These are phyloP conservation scores for Heliconius nattereri DNA, from an alignment of 1,140 invertebrate genomes.

Conservation along the genomic window DNA sequence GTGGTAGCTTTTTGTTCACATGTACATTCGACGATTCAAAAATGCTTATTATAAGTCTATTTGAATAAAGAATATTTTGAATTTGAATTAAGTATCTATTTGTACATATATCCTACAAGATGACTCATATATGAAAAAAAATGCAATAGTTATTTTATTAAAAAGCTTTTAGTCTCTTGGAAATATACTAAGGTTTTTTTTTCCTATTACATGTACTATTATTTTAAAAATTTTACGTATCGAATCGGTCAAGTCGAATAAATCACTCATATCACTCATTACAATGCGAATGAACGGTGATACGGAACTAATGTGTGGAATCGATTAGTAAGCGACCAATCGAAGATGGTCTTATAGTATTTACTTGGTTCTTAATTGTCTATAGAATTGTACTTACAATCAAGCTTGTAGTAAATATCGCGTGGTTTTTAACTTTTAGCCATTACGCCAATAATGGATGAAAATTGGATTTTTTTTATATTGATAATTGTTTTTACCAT, in stretches of 20 bases:
- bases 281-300: conserved; percentile 24
- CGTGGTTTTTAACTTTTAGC: background rate
- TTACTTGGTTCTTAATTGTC: conserved; percentile 19
- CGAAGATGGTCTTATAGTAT: conserved; percentile 22
- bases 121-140: too few species aligned
- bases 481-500: too few species aligned
- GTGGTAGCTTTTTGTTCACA: too few species aligned
- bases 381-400: conserved; percentile 11
- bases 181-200: background rate
- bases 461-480: too few species aligned
- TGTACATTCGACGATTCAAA: too few species aligned
- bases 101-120: too few species aligned
- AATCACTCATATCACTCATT: conserved; percentile 27
- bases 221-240: background rate
- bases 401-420: background rate
- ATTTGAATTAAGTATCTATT: too few species aligned
- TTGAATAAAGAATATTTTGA: too few species aligned
- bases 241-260: conserved; percentile 30
- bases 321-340: conserved; percentile 31
- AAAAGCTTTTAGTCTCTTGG: background rate
- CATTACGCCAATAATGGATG: too few species aligned
- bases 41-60: too few species aligned
- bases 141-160: background rate
- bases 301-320: conserved; percentile 28
- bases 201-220: background rate